Conservation (phyloP, 2,888 invertebrate genomes). For the Anodontia alba region DNA sequence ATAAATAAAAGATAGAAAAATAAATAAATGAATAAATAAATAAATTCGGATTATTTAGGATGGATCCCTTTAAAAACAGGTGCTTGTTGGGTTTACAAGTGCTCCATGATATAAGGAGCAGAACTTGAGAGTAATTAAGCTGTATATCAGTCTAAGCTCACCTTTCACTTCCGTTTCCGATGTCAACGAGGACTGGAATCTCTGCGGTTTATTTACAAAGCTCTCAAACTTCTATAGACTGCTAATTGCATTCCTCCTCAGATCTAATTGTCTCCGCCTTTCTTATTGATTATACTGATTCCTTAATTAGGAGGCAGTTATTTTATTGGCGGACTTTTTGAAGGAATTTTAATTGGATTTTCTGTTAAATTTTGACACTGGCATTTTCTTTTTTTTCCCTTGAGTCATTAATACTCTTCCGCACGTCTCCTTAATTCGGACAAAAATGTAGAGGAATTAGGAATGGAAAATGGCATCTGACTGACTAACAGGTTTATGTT, state of each 20-base stretch:
- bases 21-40: no score
- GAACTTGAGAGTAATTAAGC: not conserved
- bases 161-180: not conserved
- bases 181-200: constrained; percentile 6
- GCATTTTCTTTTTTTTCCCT: not conserved
- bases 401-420: no score
- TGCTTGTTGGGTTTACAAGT: not conserved
- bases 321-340: not conserved
- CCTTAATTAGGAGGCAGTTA: not conserved
- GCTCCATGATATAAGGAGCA: no score
- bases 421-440: no score
- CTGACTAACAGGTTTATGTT: no score
- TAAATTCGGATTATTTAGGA: no score
- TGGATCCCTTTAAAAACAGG: constrained; percentile 5
- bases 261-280: not conserved
- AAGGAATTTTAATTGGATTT: not conserved
- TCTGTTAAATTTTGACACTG: not conserved
- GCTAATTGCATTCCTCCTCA: not conserved
- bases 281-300: not conserved
- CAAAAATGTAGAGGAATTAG: no score
- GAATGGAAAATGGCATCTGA: no score
- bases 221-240: not conserved
- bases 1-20: no score
- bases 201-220: not conserved
- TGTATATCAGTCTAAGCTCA: not conserved